These are phyloP conservation scores for Thalassaphorura encarpata DNA, from an alignment of 1,140 invertebrate species.

Conservation along the genomic window DNA sequence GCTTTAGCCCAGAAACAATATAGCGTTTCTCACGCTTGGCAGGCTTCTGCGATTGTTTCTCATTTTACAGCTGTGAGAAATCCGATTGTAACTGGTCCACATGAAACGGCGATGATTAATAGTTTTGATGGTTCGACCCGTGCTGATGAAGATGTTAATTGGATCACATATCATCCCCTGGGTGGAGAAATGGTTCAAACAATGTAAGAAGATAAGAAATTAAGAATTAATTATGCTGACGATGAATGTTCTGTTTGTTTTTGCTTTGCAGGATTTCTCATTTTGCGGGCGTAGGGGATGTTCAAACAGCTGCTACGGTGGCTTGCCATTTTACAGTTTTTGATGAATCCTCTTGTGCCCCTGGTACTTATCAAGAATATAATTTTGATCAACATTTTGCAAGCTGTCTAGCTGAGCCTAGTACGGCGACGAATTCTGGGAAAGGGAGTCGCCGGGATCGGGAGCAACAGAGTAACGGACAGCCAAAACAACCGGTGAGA, in stretches of 20 bases:
- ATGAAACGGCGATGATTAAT: not conserved
- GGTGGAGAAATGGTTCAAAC: conserved; percentile 72
- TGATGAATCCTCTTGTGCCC: too few species aligned
- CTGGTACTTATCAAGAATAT: not conserved
- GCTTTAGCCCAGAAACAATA: conserved; percentile 9
- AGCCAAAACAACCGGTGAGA: too few species aligned
- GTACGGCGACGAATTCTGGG: too few species aligned
- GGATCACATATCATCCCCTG: conserved; percentile 71
- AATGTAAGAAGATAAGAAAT: conserved; percentile 48
- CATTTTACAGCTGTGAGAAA: not conserved
- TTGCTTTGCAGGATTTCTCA: conserved; percentile 40
- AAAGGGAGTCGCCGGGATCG: too few species aligned
- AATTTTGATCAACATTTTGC: not conserved
- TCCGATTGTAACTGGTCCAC: too few species aligned
- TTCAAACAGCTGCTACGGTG: conserved; percentile 88
- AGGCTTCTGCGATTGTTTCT: conserved; percentile 13
- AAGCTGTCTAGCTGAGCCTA: too few species aligned
- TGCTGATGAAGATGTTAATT: conserved; percentile 47
- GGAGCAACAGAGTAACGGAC: too few species aligned
- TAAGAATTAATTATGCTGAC: too few species aligned
- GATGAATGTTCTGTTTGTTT: not conserved
- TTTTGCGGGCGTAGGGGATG: conserved; percentile 55
- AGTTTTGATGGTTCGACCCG: conserved; percentile 7
- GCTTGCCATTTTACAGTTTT: conserved; percentile 47
- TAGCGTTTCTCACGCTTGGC: conserved; percentile 18